Evolutionary conservation across 1,140 invertebrate genomes (phyloP), one percentile per base, ranked within the genome.

Genomic region (Mactra quadrangularis): DNA sequence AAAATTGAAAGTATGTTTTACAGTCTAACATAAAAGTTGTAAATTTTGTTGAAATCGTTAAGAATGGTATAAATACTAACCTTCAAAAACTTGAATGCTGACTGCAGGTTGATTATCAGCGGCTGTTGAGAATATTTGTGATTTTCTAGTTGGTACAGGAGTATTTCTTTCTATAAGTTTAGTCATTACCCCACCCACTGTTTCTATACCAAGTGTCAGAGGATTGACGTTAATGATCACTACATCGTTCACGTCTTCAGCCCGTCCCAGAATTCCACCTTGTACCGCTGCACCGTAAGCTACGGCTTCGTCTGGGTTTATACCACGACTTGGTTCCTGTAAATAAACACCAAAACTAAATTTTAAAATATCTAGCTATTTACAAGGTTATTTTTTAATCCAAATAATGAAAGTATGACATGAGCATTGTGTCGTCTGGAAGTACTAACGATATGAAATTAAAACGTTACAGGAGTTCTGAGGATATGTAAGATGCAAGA

Each of bases 101-200:
- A 99, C 98, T 22, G 98, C 99, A 93, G 99, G 97, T 92, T 99
- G 99, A 92, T 99, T 99, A 90, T 99, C 99, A n/a, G 97, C 97
- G 47, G 98, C 98, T 7, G 99, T 99, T 0, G 98, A 99, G 95
- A 99, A 99, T 88, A 99, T 98, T 92, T 99, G 98, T 11, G 97
- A 98, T 93, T 99, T 99, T 94, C 99, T 99, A n/a, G 98, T 99
- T 11, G 99, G 99, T 88, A 99, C 99, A 57, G 99, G 98, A 57
- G 98, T 99, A 94, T 99, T 99, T 89, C 99, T 93, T 77, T 97
- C 96, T 92, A 99, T 99, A 35, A 99, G 94, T 93, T 99, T 99
- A 72, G 99, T 99, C 99, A 99, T 99, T 9, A 99, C 98, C 83
- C 99, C 99, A 82, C 99, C 99, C 60, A 99, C 98, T 74, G 99